Evolutionary conservation across 2,113 vertebrate species (phyloP).

Genomic region (Malurus alboscapulatus): DNA sequence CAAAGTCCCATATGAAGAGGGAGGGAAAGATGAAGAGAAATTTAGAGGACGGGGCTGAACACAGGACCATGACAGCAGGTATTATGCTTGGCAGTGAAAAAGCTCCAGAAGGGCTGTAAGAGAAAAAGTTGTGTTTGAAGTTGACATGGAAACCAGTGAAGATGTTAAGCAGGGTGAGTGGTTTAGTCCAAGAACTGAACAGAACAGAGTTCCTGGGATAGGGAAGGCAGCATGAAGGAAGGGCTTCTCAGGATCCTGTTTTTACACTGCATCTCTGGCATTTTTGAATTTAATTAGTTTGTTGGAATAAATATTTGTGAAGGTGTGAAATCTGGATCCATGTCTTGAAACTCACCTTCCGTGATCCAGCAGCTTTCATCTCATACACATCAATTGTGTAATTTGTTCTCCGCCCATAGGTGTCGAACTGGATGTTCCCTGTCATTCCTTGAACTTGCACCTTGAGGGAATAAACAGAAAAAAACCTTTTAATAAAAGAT

Average conservation of each 20-base stretch:
- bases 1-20: not conserved
- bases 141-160: not conserved
- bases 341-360: constrained; percentile 83
- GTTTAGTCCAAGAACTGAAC: not conserved
- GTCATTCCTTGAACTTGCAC: constrained; percentile 98
- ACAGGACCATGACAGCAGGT: not conserved
- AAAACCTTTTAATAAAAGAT: not conserved
- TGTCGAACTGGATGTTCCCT: constrained; percentile 98
- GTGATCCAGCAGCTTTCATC: constrained; percentile 90
- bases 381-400: constrained; percentile 98
- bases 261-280: not conserved
- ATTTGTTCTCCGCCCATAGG: constrained; percentile 95
- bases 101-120: not conserved
- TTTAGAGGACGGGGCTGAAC: not conserved
- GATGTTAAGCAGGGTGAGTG: not conserved
- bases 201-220: not conserved
- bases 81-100: not conserved
- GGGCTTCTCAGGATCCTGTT: not conserved
- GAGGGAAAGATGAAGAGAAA: not conserved
- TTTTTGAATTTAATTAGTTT: not conserved
- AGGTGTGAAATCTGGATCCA: not conserved
- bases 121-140: not conserved
- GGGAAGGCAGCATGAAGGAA: not conserved
- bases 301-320: not conserved
- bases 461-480: constrained; percentile 70